Evolutionary conservation across 2,888 invertebrate species (phyloP).

Genomic region (Metopia argyrocephala): DNA sequence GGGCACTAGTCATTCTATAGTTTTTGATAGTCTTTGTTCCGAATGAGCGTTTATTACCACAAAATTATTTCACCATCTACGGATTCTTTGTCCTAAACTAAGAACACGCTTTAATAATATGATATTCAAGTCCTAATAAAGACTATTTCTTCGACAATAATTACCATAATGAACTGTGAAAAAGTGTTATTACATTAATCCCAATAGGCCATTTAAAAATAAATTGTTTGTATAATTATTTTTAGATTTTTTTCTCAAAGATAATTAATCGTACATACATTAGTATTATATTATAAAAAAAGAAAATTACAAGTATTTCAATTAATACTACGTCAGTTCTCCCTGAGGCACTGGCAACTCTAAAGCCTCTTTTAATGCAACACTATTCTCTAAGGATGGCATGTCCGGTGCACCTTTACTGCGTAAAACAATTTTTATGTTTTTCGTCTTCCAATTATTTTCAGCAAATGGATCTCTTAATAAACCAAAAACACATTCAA

Average conservation of each 20-base stretch:
- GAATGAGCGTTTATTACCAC: too few relatives aligned
- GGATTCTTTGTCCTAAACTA: too few relatives aligned
- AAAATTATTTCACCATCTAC: too few relatives aligned
- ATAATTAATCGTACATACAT: too few relatives aligned
- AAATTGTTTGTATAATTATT: background rate
- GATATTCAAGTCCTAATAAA: too few relatives aligned
- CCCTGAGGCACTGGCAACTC: conserved; percentile 70
- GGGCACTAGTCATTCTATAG: too few relatives aligned
- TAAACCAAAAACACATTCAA: conserved; percentile 83
- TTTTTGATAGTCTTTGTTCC: too few relatives aligned
- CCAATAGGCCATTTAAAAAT: background rate
- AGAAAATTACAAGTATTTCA: background rate
- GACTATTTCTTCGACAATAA: too few relatives aligned
- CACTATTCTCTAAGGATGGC: conserved; percentile 70
- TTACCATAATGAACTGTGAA: too few relatives aligned
- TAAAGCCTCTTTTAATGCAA: conserved; percentile 69
- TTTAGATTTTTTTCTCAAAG: background rate
- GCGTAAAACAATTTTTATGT: conserved; percentile 79
- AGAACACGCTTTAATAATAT: too few relatives aligned
- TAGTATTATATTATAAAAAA: background rate
- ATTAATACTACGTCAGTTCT: conserved; percentile 64
- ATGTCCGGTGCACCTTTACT: conserved; percentile 71
- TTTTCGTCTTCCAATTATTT: conserved; percentile 86
- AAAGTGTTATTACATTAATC: too few relatives aligned
- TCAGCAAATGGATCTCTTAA: conserved; percentile 81